Conservation (phyloP, 2,113 vertebrate species). For the Aptenodytes patagonicus region DNA sequence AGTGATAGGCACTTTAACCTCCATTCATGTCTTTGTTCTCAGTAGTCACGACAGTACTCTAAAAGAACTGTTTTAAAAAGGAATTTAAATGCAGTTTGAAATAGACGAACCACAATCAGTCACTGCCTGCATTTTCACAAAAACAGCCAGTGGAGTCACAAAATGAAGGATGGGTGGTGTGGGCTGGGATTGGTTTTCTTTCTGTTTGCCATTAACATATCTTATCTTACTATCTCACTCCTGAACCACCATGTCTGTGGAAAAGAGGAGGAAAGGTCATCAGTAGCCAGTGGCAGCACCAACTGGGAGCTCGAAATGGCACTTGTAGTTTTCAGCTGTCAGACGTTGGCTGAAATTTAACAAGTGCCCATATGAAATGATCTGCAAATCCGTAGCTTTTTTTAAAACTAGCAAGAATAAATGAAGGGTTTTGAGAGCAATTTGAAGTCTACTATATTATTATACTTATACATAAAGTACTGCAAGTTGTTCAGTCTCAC, state of each 20-base stretch:
- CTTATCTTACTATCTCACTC: background rate
- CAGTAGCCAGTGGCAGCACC: background rate
- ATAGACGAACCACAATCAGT: background rate
- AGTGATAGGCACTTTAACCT: background rate
- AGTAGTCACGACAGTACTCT: background rate
- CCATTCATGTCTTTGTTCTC: background rate
- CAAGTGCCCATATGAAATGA: background rate
- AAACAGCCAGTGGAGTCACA: background rate
- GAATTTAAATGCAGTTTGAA: background rate
- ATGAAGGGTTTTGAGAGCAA: background rate
- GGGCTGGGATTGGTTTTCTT: background rate
- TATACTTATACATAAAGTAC: background rate
- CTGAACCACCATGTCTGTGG: background rate
- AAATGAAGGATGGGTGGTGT: background rate
- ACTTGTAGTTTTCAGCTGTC: background rate
- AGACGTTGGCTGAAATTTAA: background rate
- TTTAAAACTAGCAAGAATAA: background rate
- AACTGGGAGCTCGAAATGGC: background rate
- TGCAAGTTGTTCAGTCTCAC: background rate
- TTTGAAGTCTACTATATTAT: background rate
- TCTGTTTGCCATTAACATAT: background rate
- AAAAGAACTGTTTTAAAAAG: background rate
- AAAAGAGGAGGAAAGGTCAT: conserved; percentile 6
- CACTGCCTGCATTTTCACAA: background rate
- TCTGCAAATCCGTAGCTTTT: background rate